Base-by-base conservation (phyloP, 2,113 vertebrate species). In the Mormyrus lacerda region DNA sequence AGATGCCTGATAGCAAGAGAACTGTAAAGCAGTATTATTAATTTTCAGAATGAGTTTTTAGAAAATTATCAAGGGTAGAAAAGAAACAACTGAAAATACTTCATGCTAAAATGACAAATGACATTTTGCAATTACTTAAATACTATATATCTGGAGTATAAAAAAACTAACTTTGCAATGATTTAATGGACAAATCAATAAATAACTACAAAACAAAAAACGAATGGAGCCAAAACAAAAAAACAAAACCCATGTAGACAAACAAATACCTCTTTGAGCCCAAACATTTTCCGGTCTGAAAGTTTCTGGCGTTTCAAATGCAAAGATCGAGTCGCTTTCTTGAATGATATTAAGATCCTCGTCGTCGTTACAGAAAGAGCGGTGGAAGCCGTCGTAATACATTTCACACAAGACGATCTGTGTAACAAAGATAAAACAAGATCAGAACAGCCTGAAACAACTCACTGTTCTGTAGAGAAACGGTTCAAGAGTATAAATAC, bases 361-460 rank as follows among this genome's bases (percentile, higher is more conserved):
- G 0, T 95, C 97, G 0, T 97, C 96, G 13, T 99, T 98, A 2
- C 98, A 99, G 92, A 99, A 99, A 87, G 98, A 99, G 48, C 98
- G 98, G 87, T 99, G 98, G 91, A 99, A 99, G 3, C 98, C 98
- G 48, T 99, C 98, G 0, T 97, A 99, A 95, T 99, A 99, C 98
- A 99, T 99, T 96, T 99, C 98, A 0, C 98, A 99, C 94, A 99
- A 94, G 92, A 99, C 97, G 19, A 99, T 99, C 98, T 99, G 91
- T 55, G 87, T 24, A 48, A 58, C 88, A 84, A 47, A 47, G 1
- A 17, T 65, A 13, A 5, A 83, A 45, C 3, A 47, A 44, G 19
- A 24, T 84, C 21, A 84, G 15, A 45, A 11, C 35, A 83, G 11
- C 27, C 31, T 42, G 35, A 79, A 69, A 27, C n/a, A 69, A 31